Evolutionary conservation across 2,113 vertebrate species (phyloP).

Genomic region (Cololabis saira): DNA sequence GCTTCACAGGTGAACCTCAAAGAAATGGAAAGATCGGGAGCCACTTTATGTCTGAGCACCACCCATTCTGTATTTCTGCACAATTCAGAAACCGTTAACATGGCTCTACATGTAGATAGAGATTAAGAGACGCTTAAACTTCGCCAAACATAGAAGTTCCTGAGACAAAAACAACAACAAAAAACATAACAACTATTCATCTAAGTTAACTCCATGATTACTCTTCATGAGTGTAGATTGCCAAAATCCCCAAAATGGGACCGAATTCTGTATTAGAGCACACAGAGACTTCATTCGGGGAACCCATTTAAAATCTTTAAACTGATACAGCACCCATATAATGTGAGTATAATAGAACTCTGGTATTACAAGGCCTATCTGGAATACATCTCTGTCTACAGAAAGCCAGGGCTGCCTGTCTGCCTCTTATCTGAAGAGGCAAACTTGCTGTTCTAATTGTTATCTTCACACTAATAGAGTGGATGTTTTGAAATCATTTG

Average conservation of each 20-base stretch:
- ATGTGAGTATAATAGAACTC: constrained; percentile 60
- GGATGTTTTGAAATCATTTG: constrained; percentile 78
- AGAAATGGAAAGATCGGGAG: constrained; percentile 37
- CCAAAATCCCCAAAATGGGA: neutral
- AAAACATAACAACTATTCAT: neutral
- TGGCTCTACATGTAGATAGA: too few relatives aligned
- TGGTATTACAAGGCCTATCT: constrained; percentile 69
- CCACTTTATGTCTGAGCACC: constrained; percentile 34
- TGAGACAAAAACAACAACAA: too few relatives aligned
- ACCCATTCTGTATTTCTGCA: neutral
- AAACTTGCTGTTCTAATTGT: constrained; percentile 79
- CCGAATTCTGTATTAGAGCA: neutral
- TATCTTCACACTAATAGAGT: constrained; percentile 79
- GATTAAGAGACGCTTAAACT: too few relatives aligned
- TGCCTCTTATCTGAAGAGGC: constrained; percentile 76
- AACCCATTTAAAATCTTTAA: constrained; percentile 35
- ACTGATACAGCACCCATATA: constrained; percentile 53
- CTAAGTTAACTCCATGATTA: constrained; percentile 6
- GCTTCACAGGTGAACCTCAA: constrained; percentile 56
- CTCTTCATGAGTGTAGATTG: too few relatives aligned
- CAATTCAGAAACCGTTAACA: too few relatives aligned
- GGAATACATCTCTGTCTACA: constrained; percentile 53
- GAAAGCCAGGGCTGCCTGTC: constrained; percentile 57
- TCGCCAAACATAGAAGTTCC: too few relatives aligned
- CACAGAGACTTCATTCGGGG: constrained; percentile 24